Base-by-base conservation (phyloP, 2,888 invertebrate species). In the Cephus pulcher region DNA sequence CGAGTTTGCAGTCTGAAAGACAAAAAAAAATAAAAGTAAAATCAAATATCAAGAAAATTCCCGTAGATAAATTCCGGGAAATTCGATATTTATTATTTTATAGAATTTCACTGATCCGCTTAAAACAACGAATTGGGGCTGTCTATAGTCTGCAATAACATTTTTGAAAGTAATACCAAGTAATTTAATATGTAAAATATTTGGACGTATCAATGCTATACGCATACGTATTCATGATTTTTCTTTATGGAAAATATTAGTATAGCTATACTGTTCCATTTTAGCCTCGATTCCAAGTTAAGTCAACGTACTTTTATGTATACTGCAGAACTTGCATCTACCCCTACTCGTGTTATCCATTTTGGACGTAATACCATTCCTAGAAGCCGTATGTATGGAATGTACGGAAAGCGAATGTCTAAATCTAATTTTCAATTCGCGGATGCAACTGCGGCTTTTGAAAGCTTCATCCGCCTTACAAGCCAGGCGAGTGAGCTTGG, bases 371-470 rank as follows among this genome's bases (percentile, higher is more conserved):
- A 56, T 56, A 9, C 56, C 2, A 23, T 56, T 23, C 56, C 9
- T 9, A 6, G 23, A 1, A 23, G 56, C 23, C 6, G 56, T 56
- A 23, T 73, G 34, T 56, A 56, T 15, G 33, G 12, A 73, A 76
- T 35, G 71, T 70, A 70, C 70, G n/a, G 70, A 76, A 37, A 35
- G 71, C 70, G 76, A 71, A 76, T 35, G 76, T 76, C 76, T 76
- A 40, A 76, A 76, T 76, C 35, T 71, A 76, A 76, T 76, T 76
- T 69, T 71, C 76, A 34, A 76, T 76, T 76, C 70, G 70, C 76
- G 35, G 15, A 40, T 71, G 69, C 37, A 69, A 12, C 71, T 23
- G 35, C 76, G 76, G 71, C 70, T 35, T 70, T 76, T 70, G 76
- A 70, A 23, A 56, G 56, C 56, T 56, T 56, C 56, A 15, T 23